Evolutionary conservation across 2,113 vertebrate genomes (phyloP).

Genomic region (Alaudala cheleensis): DNA sequence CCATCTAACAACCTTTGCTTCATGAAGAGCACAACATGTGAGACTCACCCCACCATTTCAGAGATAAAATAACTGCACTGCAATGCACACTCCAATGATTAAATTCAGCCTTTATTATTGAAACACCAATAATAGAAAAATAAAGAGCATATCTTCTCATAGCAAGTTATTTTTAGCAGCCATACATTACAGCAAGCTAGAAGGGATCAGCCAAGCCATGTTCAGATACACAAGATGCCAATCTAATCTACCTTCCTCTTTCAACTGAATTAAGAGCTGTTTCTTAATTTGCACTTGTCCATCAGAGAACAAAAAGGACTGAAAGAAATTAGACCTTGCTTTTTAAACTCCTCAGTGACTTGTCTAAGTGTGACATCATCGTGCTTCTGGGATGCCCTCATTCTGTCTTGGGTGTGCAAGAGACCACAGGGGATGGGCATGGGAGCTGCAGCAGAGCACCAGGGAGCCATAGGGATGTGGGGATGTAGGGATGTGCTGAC

Average conservation of each 20-base stretch:
- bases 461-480: not conserved
- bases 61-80: not conserved
- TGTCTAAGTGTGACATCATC: not conserved
- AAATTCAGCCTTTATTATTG: conserved; percentile 36
- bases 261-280: not conserved
- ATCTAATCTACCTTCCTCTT: not conserved
- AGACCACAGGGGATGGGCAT: not conserved
- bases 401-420: not conserved
- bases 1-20: not conserved
- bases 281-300: not conserved
- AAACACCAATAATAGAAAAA: conserved; percentile 31
- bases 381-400: not conserved
- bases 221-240: not conserved
- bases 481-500: not conserved
- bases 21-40: not conserved
- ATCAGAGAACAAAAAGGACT: not conserved
- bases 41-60: not conserved
- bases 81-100: not conserved
- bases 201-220: not conserved
- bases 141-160: not conserved
- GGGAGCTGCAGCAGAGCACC: not conserved
- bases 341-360: not conserved
- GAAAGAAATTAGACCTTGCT: not conserved
- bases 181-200: not conserved
- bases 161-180: not conserved